These are phyloP conservation scores for Caenorhabditis sp. DNA, from an alignment of 2,888 invertebrate genomes.

Conservation along the genomic window DNA sequence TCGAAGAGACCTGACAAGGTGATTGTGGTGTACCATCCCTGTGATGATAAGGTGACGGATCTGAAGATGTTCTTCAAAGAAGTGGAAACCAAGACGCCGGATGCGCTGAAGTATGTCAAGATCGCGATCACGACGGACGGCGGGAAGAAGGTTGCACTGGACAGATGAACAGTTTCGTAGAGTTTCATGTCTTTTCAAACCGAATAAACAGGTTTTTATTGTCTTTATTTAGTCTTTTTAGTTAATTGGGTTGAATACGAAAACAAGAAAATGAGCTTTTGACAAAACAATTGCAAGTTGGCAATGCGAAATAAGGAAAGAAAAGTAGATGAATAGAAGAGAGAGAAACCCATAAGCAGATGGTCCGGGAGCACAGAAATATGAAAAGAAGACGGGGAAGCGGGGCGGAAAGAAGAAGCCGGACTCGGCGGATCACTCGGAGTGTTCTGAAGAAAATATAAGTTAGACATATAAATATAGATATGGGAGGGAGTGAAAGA, in stretches of 20 bases:
- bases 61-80: slow-evolving; percentile 23
- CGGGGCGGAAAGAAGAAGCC: too few species aligned
- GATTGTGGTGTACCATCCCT: slow-evolving; percentile 13
- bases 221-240: too few species aligned
- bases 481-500: background rate
- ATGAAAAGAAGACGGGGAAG: too few species aligned
- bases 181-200: too few species aligned
- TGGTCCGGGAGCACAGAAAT: slow-evolving; percentile 47
- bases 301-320: slow-evolving; percentile 24
- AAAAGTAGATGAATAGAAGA: background rate
- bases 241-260: too few species aligned
- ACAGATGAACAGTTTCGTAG: background rate
- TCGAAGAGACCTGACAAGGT: slow-evolving; percentile 17
- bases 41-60: slow-evolving; percentile 29
- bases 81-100: background rate
- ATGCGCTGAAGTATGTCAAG: slow-evolving; percentile 14
- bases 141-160: slow-evolving; percentile 1
- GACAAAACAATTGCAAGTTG: slow-evolving; percentile 35
- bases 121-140: slow-evolving; percentile 1
- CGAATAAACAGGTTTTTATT: too few species aligned
- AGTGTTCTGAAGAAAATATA: slow-evolving; percentile 32
- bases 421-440: slow-evolving; percentile 59
- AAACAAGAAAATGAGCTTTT: slow-evolving; percentile 41
- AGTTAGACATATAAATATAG: background rate
- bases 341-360: slow-evolving; percentile 59